Conservation (phyloP, 1,140 invertebrate species). For the Sitophilus oryzae region DNA sequence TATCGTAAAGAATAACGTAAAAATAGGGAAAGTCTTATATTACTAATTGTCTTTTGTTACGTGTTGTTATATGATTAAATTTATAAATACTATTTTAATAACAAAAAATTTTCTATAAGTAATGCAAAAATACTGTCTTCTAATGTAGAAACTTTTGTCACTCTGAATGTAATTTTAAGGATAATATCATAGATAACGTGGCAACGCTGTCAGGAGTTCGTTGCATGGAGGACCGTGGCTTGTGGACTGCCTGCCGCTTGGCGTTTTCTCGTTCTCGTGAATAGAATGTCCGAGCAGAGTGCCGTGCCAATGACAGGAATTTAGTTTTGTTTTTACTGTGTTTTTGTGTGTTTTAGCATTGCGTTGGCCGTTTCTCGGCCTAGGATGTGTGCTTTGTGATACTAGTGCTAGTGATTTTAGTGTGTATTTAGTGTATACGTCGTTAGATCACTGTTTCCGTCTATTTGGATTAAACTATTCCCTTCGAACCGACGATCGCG, state of each 20-base stretch:
- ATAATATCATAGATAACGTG: too few species aligned
- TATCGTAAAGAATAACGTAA: too few species aligned
- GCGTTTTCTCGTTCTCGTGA: slow-evolving; percentile 15
- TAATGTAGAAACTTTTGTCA: too few species aligned
- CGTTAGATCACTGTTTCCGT: neutral
- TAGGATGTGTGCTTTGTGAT: slow-evolving; percentile 21
- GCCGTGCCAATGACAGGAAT: slow-evolving; percentile 18
- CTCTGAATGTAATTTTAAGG: too few species aligned
- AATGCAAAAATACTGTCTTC: too few species aligned
- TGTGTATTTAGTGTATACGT: slow-evolving; percentile 11
- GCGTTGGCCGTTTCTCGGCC: slow-evolving; percentile 1
- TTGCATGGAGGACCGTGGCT: slow-evolving; percentile 22
- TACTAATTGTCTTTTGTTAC: too few species aligned
- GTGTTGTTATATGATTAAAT: too few species aligned
- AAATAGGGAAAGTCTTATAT: too few species aligned
- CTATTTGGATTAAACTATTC: slow-evolving; percentile 13
- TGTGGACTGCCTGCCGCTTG: slow-evolving; percentile 17
- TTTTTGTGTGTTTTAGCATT: slow-evolving; percentile 16
- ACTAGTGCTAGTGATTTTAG: slow-evolving; percentile 22
- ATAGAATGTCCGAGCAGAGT: slow-evolving; percentile 22
- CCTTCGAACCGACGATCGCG: slow-evolving; percentile 3
- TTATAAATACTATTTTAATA: too few species aligned
- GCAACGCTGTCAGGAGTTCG: slow-evolving; percentile 19
- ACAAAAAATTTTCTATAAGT: too few species aligned
- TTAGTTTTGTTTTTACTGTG: slow-evolving; percentile 21